A percentile compares a stretch with the other conserved stretches of the same genome.
Conservation (phyloP, 2,797 vertebrate species). For the Takifugu rubripes region DNA sequence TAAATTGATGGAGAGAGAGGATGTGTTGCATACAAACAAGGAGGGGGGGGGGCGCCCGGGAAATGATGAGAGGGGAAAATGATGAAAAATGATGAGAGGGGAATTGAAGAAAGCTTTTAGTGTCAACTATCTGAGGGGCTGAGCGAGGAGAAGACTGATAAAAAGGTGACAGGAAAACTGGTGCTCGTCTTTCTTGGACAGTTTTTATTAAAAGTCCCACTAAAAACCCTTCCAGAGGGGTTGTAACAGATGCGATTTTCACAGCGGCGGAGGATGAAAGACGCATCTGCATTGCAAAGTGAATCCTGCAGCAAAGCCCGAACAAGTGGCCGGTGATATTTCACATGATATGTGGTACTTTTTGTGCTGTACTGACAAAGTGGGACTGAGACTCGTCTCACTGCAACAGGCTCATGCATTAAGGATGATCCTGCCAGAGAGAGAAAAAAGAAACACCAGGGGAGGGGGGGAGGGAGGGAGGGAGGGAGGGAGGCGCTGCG, state of each 20-base stretch:
- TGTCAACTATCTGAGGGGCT: slow-evolving; percentile 30
- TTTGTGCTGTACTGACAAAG: slow-evolving; percentile 53
- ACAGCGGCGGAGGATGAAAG: slow-evolving; percentile 26
- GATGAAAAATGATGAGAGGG: slow-evolving; percentile 47
- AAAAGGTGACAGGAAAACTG: slow-evolving; percentile 59
- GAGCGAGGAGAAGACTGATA: slow-evolving; percentile 38
- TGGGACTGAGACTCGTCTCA: slow-evolving; percentile 59
- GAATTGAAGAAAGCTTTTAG: slow-evolving; percentile 64
- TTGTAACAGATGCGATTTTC: slow-evolving; percentile 21
- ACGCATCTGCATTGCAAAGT: slow-evolving; percentile 8
- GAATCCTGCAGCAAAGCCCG: slow-evolving; percentile 17
- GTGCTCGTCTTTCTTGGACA: slow-evolving; percentile 42
- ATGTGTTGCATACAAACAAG: slow-evolving; percentile 17
- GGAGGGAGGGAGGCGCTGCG: slow-evolving; percentile 14
- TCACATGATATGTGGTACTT: slow-evolving; percentile 57
- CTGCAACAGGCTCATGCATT: slow-evolving; percentile 75
- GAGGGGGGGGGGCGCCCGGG: slow-evolving; percentile 6
- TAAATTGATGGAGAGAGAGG: slow-evolving; percentile 38
- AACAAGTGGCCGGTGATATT: slow-evolving; percentile 48
- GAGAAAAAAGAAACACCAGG: slow-evolving; percentile 14
- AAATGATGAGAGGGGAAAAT: slow-evolving; percentile 49
- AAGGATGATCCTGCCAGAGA: slow-evolving; percentile 64
- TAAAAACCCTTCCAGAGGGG: background rate
- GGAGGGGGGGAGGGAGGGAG: slow-evolving; percentile 21
- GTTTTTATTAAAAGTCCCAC: slow-evolving; percentile 32